phyloP scores from a whole-genome alignment of 2,797 vertebrate genomes.

The Catostomus latipinnis region DNA sequence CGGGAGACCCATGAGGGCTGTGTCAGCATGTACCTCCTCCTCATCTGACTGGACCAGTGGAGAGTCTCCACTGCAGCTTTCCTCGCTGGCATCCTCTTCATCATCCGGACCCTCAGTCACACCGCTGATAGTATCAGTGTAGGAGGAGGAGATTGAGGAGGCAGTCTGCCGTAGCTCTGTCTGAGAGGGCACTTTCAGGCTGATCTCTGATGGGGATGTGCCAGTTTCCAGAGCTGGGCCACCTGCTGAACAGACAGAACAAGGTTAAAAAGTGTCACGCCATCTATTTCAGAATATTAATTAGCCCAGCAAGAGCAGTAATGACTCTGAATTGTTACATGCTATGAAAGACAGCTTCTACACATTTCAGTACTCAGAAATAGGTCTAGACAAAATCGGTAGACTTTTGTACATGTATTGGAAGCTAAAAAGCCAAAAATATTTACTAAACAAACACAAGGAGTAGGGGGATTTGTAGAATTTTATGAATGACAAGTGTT shows the following conservation, averaged over 20 bases:
- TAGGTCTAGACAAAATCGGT: not conserved
- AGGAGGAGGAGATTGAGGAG: slow-evolving; percentile 67
- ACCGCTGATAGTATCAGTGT: slow-evolving; percentile 66
- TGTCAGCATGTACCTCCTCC: slow-evolving; percentile 90
- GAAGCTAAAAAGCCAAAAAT: no score
- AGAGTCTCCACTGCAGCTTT: slow-evolving; percentile 70
- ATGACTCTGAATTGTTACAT: not conserved
- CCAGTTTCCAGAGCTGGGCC: slow-evolving; percentile 78
- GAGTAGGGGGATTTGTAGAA: no score
- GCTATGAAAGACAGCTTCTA: not conserved
- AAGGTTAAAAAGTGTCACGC: not conserved
- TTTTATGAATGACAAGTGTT: no score
- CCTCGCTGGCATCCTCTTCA: slow-evolving; percentile 63
- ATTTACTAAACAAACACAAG: no score
- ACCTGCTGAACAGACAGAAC: not conserved
- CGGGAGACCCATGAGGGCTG: slow-evolving; percentile 74
- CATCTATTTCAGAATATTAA: slow-evolving; percentile 18
- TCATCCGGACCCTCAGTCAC: slow-evolving; percentile 61
- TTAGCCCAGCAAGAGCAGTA: not conserved
- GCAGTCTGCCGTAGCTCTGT: slow-evolving; percentile 63
- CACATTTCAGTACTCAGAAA: not conserved
- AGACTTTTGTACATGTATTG: not conserved
- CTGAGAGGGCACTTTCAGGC: slow-evolving; percentile 76
- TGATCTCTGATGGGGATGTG: slow-evolving; percentile 73
- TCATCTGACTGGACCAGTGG: slow-evolving; percentile 89